These are phyloP conservation scores for Pomatorhinus ruficollis DNA, from an alignment of 2,113 vertebrate species.

Conservation along the genomic window DNA sequence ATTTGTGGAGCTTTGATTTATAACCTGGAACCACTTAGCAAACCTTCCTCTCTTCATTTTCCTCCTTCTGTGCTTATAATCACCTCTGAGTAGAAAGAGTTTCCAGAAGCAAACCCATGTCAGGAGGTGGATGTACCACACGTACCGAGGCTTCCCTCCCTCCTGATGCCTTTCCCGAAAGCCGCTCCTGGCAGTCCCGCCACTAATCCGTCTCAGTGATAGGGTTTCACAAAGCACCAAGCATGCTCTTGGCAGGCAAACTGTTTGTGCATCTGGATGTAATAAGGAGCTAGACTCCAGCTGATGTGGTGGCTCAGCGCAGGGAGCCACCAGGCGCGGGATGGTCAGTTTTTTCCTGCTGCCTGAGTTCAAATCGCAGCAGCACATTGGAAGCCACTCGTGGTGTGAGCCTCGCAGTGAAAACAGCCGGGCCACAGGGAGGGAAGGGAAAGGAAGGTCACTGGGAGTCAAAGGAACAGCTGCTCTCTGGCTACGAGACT, in stretches of 20 bases:
- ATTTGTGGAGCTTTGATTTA: background rate
- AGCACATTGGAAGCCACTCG: background rate
- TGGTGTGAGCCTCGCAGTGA: background rate
- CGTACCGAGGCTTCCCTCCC: background rate
- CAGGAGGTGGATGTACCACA: background rate
- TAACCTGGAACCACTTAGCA: background rate
- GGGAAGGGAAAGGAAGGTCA: background rate
- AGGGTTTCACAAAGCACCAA: conserved; percentile 42
- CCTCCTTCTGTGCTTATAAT: background rate
- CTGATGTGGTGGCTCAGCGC: conserved; percentile 12
- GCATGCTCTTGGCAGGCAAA: conserved; percentile 30
- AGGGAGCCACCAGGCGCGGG: background rate
- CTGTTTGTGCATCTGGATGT: conserved; percentile 64
- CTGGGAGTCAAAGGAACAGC: background rate
- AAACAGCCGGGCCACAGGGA: background rate
- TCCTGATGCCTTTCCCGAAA: background rate
- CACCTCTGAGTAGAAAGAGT: background rate
- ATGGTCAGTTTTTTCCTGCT: background rate
- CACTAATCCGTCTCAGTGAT: background rate
- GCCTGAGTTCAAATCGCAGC: background rate
- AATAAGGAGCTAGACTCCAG: conserved; percentile 46
- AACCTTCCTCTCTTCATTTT: background rate
- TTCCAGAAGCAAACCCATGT: conserved; percentile 2
- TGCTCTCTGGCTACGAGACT: background rate
- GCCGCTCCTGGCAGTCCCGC: background rate